Evolutionary conservation across 2,888 invertebrate genomes (phyloP).

Genomic region (Scrobipalpa atriplicella): DNA sequence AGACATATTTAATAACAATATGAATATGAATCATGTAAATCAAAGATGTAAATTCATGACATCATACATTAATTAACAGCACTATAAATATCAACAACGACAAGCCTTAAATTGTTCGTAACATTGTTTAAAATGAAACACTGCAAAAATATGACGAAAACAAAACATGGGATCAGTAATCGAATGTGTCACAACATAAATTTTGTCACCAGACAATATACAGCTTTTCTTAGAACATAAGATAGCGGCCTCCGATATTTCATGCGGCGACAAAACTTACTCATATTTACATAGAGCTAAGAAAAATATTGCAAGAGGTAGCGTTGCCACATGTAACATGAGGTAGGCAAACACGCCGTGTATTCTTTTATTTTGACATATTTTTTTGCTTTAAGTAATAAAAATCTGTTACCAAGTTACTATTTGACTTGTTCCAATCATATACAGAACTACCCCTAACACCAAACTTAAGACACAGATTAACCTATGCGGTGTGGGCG

Average conservation of each 20-base stretch:
- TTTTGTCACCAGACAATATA: constrained; percentile 60
- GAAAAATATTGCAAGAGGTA: constrained; percentile 17
- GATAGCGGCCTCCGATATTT: constrained; percentile 35
- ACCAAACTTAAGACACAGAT: no score
- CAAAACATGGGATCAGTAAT: constrained; percentile 35
- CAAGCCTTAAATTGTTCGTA: background rate
- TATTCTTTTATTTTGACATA: no score
- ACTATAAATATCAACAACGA: background rate
- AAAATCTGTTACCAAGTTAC: no score
- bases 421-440: no score
- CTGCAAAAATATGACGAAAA: constrained; percentile 17
- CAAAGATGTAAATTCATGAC: no score
- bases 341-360: no score
- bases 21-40: no score
- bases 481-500: no score
- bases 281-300: constrained; percentile 31
- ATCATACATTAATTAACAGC: background rate
- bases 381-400: no score
- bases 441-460: no score
- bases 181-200: constrained; percentile 58
- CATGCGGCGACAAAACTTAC: constrained; percentile 27
- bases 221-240: constrained; percentile 54
- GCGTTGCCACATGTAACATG: no score
- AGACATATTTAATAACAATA: no score
- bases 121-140: background rate